Conservation (phyloP, 2,888 invertebrate species). For the Leucophenga montana region DNA sequence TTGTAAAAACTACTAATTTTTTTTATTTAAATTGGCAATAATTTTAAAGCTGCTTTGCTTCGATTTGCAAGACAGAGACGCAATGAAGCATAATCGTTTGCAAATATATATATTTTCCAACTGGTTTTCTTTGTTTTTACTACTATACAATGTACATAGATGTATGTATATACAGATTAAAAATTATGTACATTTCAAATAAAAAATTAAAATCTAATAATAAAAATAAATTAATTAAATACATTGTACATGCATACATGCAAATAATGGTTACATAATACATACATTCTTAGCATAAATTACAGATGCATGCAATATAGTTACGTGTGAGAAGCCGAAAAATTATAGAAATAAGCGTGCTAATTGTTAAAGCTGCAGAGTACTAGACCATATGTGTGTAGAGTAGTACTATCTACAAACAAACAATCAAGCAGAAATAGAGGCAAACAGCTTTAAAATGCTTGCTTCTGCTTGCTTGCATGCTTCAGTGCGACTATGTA, state of each 20-base stretch:
- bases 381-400: too few species aligned
- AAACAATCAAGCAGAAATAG: not conserved
- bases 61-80: not conserved
- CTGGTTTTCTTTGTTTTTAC: constrained; percentile 32
- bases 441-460: not conserved
- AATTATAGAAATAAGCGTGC: not conserved
- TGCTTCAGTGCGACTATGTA: too few species aligned
- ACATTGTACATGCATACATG: too few species aligned
- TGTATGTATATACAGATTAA: too few species aligned
- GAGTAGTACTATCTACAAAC: too few species aligned
- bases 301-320: not conserved
- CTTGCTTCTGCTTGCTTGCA: too few species aligned
- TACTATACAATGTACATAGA: not conserved
- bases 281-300: not conserved
- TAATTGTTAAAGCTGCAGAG: too few species aligned
- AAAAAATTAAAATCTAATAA: not conserved
- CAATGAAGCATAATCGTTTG: constrained; percentile 10
- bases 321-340: not conserved
- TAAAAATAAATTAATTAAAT: not conserved
- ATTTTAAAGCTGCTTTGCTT: too few species aligned
- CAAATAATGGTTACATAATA: constrained; percentile 8
- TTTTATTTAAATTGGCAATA: constrained; percentile 13
- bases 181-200: too few species aligned
- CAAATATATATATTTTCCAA: constrained; percentile 56
- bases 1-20: too few species aligned